Evolutionary conservation across 1,140 invertebrate genomes (phyloP), one percentile per base, ranked within the genome.

Genomic region (Sycophaga agraensis): DNA sequence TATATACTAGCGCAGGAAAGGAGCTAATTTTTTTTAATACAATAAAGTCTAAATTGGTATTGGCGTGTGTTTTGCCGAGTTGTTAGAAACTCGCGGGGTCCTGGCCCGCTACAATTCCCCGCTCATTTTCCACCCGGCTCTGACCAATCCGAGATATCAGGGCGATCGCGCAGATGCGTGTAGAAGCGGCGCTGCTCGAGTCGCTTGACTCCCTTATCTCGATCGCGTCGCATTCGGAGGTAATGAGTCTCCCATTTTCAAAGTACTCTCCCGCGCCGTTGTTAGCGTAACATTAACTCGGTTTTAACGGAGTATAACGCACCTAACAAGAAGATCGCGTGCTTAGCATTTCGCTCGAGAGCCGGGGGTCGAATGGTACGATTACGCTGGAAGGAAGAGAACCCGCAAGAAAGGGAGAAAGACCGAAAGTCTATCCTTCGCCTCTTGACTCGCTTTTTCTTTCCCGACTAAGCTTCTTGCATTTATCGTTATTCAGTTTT

Each of bases 311-410:
- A 67, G 64, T 71, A 72, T 71, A 72, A 74, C 63, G 69, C 53
- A 67, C 66, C 61, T 73, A 70, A 73, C 70, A 73, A 72, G 73
- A 70, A 70, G 67, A 74, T 74, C 69, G 73, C 73, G 71, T 73
- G 71, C 63, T 69, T 67, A 64, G 51, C 56, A 59, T 65, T 57
- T 55, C 56, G 63, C 51, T 61, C 66, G n/a, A 34, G 28, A 45
- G 24, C n/a, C n/a, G n/a, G 66, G 68, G 59, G 67, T 70, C 67
- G 62, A 59, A 34, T 49, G 37, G 42, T 43, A 48, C 34, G 60
- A 50, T n/a, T n/a, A n/a, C 11, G 5, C 4, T 14, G 5, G 7
- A 4, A 5, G 46, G 34, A n/a, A 49, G 3, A 49, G 26, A 31
- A 8, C 24, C n/a, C 28, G 28, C 51, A 17, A 58, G 51, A 56